phyloP scores from a whole-genome alignment of 2,797 vertebrate species.

The Sebastes taczanowskii region DNA sequence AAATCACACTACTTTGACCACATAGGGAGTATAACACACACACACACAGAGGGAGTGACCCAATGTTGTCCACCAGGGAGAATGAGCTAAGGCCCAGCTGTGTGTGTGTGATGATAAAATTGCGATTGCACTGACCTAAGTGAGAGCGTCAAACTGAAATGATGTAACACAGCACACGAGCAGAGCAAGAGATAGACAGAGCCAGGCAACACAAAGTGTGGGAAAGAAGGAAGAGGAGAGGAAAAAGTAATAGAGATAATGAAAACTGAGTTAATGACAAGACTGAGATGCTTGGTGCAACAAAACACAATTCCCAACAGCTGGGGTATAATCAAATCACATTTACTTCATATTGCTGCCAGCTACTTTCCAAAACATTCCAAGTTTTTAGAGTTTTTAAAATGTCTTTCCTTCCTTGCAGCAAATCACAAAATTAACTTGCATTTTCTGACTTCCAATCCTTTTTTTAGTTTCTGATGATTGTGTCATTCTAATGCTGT shows the following conservation, averaged over 20 bases:
- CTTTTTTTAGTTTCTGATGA: background rate
- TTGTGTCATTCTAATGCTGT: background rate
- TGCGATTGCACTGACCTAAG: slow-evolving; percentile 51
- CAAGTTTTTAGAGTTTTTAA: background rate
- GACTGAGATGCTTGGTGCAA: background rate
- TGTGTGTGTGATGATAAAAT: slow-evolving; percentile 47
- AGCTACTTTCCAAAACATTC: background rate
- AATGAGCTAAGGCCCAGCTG: slow-evolving; percentile 59
- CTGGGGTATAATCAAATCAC: background rate
- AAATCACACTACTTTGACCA: slow-evolving; percentile 42
- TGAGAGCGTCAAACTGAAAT: slow-evolving; percentile 43
- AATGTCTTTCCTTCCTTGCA: background rate
- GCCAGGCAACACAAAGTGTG: slow-evolving; percentile 20
- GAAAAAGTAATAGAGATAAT: background rate
- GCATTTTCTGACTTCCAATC: background rate
- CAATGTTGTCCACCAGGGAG: slow-evolving; percentile 35
- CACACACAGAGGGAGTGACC: slow-evolving; percentile 34
- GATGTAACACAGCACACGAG: slow-evolving; percentile 59
- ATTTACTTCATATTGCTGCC: background rate
- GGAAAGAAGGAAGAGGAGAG: slow-evolving; percentile 26
- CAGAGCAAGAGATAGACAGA: slow-evolving; percentile 32
- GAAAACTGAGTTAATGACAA: background rate
- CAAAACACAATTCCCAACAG: background rate
- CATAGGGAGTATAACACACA: slow-evolving; percentile 36
- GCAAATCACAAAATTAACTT: background rate